Base-by-base conservation (phyloP, 2,888 invertebrate genomes). In the Timema podura region DNA sequence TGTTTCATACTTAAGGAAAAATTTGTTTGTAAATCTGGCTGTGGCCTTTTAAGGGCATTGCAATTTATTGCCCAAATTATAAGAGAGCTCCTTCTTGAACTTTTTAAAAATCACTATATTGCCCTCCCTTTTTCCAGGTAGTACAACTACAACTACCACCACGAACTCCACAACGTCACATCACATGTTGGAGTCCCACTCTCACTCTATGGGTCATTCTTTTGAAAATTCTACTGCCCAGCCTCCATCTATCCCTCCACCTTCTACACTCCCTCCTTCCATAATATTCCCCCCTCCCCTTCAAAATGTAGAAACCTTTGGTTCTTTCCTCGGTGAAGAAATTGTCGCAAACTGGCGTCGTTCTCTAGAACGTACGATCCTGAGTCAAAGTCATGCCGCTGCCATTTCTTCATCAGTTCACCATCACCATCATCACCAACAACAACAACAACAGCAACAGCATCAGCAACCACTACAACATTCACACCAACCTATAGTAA, bases 321-420 rank as follows among this genome's bases (percentile, higher is more conserved):
- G 90, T 83, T 87, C 88, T 75, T 84, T 89, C 79, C 85, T 92
- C 80, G 93, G 93, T 81, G 91, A 92, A 81, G 92, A 92, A 82
- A 89, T 93, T 81, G 92, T 92, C 81, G 88, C 88, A 77, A 88
- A 89, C 81, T 91, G 91, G 89, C 87, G 91, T 79, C 87, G 89
- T 77, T 88, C 88, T 77, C 84, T 90, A 79, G 89, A 90, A 80
- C 80, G 84, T 76, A 79, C 81, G 76, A 78, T 79, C 79, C 77
- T 80, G 65, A 74, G 74, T 48, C 72, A 72, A 65, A 71, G 71
- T 59, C 71, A 71, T 59, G 67, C 73, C 11, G 67, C 66, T 11
- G 61, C 66, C 65, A 78, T 77, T 30, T 79, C 70, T 65, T 70
- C 73, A 64, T 68, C 71, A 65, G 48, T 74, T 76, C 70, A 75